These are phyloP conservation scores for Penaeus japonicus DNA, from an alignment of 1,140 invertebrate species.

Conservation along the genomic window DNA sequence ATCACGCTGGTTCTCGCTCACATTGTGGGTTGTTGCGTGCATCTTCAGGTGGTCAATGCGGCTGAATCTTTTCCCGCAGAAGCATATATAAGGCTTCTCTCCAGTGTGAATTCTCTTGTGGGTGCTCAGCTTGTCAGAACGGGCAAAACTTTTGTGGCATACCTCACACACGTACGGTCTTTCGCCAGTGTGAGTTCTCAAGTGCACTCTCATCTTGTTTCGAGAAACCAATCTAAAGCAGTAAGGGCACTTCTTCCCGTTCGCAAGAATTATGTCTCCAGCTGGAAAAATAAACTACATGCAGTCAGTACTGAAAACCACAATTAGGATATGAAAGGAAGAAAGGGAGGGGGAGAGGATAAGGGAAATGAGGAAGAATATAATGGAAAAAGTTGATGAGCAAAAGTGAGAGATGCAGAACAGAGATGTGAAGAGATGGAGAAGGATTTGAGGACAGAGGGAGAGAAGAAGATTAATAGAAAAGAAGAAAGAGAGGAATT, in stretches of 20 bases:
- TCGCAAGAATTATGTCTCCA: not conserved
- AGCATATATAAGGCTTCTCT: constrained; percentile 24
- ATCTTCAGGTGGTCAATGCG: constrained; percentile 25
- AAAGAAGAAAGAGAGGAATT: too few species aligned
- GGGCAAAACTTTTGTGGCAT: constrained; percentile 10
- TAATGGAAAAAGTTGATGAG: too few species aligned
- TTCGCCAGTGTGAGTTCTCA: constrained; percentile 27
- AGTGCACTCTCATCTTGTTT: constrained; percentile 20
- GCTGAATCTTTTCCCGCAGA: constrained; percentile 23
- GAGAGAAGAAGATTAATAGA: too few species aligned
- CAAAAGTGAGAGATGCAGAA: too few species aligned
- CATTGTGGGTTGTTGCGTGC: constrained; percentile 7
- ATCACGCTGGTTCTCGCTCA: not conserved
- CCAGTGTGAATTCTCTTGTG: constrained; percentile 28
- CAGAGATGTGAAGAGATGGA: too few species aligned
- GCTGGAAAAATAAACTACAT: not conserved
- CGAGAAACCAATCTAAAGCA: not conserved
- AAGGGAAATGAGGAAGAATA: too few species aligned
- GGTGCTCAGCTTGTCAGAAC: constrained; percentile 7
- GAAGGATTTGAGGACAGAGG: too few species aligned
- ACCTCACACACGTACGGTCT: constrained; percentile 3
- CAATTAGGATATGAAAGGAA: not conserved
- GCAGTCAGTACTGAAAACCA: not conserved
- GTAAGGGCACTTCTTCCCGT: not conserved
- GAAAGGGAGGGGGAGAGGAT: too few species aligned